Evolutionary conservation across 2,888 invertebrate genomes (phyloP), one percentile per base, ranked within the genome.

Genomic region (Heliconius cydno): DNA sequence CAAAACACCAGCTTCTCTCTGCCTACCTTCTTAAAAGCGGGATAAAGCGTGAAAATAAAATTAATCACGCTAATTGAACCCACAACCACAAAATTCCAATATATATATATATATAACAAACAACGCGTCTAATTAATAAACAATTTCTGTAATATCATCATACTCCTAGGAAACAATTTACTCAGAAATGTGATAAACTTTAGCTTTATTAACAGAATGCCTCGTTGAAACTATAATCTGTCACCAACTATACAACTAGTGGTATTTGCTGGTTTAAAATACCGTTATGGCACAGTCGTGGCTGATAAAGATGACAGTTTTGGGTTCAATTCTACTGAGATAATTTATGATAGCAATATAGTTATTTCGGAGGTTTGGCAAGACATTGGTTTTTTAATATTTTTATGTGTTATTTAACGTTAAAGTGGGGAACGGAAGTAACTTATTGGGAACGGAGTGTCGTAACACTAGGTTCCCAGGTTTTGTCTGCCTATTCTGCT

Each of bases 171-270:
- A 41, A 74, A 74, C 74, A 63, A 74, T 74, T 63, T 74, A 63
- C 34, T 41, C 38, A 74, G 63, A 60, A 74, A 74, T 74, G 74
- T 34, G 74, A 74, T 74, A 74, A 74, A 34, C 74, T 74, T 74
- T 25, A 41, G 63, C 60, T 63, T 60, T 74, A 74, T 41, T 63
- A 74, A 63, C 25, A 25, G 63, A 38, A 65, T 74, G 60, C 63
- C 72, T 52, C 22, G 46, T 10, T n/a, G 2, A 41, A 25, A 65
- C 30, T 74, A 38, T 65, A 63, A 65, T 63, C 63, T 75, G 74
- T 75, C 74, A 65, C 25, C n/a, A 30, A 38, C 38, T 0, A n/a
- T 25, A 22, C 10, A n/a, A 10, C 3, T 19, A 12, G 28, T 65
- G 30, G 6, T 28, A 15, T 46, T 71, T 46, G 46, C 28, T 28